Base-by-base conservation (phyloP, 2,113 vertebrate genomes). In the Chunga burmeisteri region DNA sequence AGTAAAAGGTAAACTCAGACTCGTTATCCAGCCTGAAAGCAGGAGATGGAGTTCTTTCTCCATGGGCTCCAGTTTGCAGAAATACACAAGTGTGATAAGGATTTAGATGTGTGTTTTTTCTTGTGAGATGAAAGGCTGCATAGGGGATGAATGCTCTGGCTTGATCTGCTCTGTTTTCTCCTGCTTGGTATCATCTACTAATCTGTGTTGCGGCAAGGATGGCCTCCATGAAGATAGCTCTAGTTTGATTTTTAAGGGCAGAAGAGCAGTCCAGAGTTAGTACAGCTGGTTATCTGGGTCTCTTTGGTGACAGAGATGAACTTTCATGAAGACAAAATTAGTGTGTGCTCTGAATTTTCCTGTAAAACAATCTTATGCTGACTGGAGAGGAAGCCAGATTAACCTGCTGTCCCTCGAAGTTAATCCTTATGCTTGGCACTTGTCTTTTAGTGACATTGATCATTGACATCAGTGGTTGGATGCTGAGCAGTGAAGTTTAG, bases 341-440 rank as follows among this genome's bases (percentile, higher is more conserved):
- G 7, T 74, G 6, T 30, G 7, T 83, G 15, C 34, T 86, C 78
- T 75, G 47, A 56, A 80, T 90, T 85, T 94, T 59, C 52, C 40
- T 71, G 10, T 42, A 36, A 61, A 80, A 75, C 14, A 77, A 22
- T 72, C 6, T 38, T 59, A 13, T 27, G 10, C 27, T 77, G 22
- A 29, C 27, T 50, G 21, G 27, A 81, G 27, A 77, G 66, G 25
- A 49, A 40, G 16, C 21, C 25, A 46, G n/a, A n/a, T 92, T 55
- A 78, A 62, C 18, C 44, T 4, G 0, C 44, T 80, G 36, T 90
- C 29, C 30, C 16, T 86, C 67, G 53, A 30, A 92, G 46, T 42
- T 72, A 77, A 38, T 86, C 23, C 10, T 58, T 49, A 20, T 10
- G 13, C 1, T 0, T 77, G 29, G 77, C 0, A 30, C 15, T 49